These are phyloP conservation scores for Operophtera brumata DNA, from an alignment of 2,888 invertebrate genomes.

Conservation along the genomic window DNA sequence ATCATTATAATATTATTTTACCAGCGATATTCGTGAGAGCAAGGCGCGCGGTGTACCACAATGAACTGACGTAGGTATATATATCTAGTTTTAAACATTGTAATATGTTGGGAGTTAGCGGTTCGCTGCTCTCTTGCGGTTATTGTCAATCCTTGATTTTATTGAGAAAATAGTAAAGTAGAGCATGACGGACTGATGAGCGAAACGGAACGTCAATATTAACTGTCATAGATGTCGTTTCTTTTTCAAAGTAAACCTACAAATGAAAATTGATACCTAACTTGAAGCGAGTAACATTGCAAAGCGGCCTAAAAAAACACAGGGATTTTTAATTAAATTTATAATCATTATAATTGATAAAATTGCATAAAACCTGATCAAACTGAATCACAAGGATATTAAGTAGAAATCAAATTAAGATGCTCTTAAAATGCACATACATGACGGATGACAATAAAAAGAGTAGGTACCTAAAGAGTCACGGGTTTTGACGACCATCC, in stretches of 20 bases:
- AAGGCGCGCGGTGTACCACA: slow-evolving; percentile 39
- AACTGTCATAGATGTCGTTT: slow-evolving; percentile 4
- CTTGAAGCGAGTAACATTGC: no score
- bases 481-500: no score
- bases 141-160: slow-evolving; percentile 11
- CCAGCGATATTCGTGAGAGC: slow-evolving; percentile 48
- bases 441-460: no score
- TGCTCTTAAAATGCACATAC: no score
- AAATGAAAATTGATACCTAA: no score
- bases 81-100: slow-evolving; percentile 9
- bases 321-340: no score
- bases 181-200: slow-evolving; percentile 23
- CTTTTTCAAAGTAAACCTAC: background rate
- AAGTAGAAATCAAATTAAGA: no score
- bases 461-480: no score
- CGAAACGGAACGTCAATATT: slow-evolving; percentile 22
- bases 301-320: no score
- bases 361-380: no score
- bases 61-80: slow-evolving; percentile 20
- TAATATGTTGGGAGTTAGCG: slow-evolving; percentile 14
- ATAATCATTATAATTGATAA: no score
- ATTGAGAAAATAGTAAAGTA: slow-evolving; percentile 18
- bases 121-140: slow-evolving; percentile 19
- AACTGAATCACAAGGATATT: no score
- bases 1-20: slow-evolving; percentile 33